Percentiles rank a stretch among this genome's conserved stretches.
Conservation (phyloP, 2,113 vertebrate species). For the Poeciliopsis retropinna region DNA sequence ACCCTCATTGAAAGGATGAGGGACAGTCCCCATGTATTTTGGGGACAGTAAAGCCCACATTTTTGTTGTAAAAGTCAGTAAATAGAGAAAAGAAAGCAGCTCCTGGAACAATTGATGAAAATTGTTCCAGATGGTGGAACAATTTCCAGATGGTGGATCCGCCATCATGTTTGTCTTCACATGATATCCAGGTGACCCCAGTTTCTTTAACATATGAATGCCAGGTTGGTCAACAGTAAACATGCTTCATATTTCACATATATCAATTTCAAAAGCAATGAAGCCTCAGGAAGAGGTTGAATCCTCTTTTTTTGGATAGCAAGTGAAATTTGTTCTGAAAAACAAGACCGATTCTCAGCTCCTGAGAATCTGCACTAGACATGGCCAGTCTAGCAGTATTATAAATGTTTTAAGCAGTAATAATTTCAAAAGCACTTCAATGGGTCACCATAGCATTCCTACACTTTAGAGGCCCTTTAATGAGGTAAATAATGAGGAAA, state of each 20-base stretch:
- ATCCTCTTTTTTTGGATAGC: too few species aligned
- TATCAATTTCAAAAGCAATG: neutral
- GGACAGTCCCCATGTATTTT: neutral
- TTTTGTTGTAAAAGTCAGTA: neutral
- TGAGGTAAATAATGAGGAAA: too few species aligned
- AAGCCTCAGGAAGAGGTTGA: neutral
- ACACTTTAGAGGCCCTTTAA: too few species aligned
- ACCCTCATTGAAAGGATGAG: neutral
- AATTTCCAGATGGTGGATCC: too few species aligned
- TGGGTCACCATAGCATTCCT: too few species aligned
- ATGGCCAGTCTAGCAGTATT: too few species aligned
- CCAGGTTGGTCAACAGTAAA: neutral
- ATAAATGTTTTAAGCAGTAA: too few species aligned
- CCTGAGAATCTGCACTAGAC: neutral
- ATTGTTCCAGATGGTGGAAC: too few species aligned
- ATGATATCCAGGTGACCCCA: neutral
- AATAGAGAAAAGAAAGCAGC: neutral
- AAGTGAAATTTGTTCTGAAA: neutral
- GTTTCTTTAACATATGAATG: neutral
- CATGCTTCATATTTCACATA: neutral
- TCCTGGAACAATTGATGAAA: too few species aligned
- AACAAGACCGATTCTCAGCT: neutral
- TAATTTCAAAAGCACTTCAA: too few species aligned
- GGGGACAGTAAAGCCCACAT: neutral
- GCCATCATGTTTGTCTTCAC: neutral